Base-by-base conservation (phyloP, 2,113 vertebrate species). In the Struthidea cinerea region DNA sequence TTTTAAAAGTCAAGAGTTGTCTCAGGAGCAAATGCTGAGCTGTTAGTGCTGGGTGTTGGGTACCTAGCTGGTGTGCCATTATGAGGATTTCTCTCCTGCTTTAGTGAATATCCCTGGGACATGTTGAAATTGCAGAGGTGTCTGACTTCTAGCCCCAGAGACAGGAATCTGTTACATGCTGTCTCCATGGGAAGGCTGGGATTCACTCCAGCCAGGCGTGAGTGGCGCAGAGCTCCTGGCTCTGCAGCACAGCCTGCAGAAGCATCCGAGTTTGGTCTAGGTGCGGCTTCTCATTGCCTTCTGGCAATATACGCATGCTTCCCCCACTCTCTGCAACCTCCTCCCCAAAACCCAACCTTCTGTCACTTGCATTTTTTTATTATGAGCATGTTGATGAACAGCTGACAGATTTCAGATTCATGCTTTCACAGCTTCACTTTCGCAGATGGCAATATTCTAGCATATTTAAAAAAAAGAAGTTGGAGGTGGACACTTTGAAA, bases 381-480 rank as follows among this genome's bases (percentile, higher is more conserved):
- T 32, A 67, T 2, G 6, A 88, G 41, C 65, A 69, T 84, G 60
- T 82, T 84, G 88, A 84, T 84, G 93, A 84, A 93, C 79, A 96
- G 93, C 83, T 94, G 93, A 96, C 93, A 90, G 71, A 75, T 89
- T 90, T 96, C 91, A 89, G 89, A 92, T 80, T 93, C 84, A 46
- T 81, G 20, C 64, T 93, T 94, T 94, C 88, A 78, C 87, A 90
- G 90, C 76, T 95, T 96, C 28, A 8, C 18, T 13, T 81, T 92
- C 16, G 1, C 83, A 93, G 92, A 92, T 96, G 96, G 73, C 56
- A 88, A 65, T 74, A 96, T 90, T 78, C 92, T 60, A 89, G 49
- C 17, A 39, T 90, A 50, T 84, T 85, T 56, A 1, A 53, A 70
- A 82, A 78, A 82, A 80, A 83, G 33, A 89, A 83, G 53, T 63